Base-by-base conservation (phyloP, 2,113 vertebrate genomes). In the Epinephelus fuscoguttatus region DNA sequence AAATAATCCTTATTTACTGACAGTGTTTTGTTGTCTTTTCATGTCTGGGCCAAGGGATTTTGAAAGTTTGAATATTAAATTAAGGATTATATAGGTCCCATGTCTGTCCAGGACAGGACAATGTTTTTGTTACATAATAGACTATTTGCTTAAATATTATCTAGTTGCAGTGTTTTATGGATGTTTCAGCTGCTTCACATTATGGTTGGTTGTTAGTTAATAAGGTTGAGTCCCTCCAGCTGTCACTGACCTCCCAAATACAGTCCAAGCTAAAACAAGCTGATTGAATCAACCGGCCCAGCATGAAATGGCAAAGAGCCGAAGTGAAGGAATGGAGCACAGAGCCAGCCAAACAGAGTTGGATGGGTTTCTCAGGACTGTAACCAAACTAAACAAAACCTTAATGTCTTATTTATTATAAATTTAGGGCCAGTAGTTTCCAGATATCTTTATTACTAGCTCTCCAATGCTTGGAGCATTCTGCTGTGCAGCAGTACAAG, bases 381-480 rank as follows among this genome's bases (percentile, higher is more conserved):
- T 19, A 2, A 59, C 23, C 11, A n/a, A n/a, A 14, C 49, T 15
- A 6, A 74, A 50, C 17, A 5, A 61, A 50, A 53, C 23, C 19
- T n/a, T 12, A 1, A 21, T 66, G 4, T 47, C 59, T 23, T 23
- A 60, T 25, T 69, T 3, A 42, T 17, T 25, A 17, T 30, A 23
- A n/a, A 59, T 49, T 8, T 50, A 1, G 33, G 17, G 37, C 27
- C 25, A 61, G 19, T 55, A 17, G 10, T 66, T 76, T 15, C 1
- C 10, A 42, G 15, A 21, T n/a, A 57, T 33, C 17, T 7, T 66
- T 40, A 52, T 61, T n/a, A 13, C n/a, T 8, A 23, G 33, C 18
- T 78, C 63, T 40, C 18, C n/a, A 23, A 62, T 14, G 59, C 14
- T n/a, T 70, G 8, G 13, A 64, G n/a, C 45, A 72, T 67, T 80